Evolutionary conservation across 1,140 invertebrate species (phyloP).

Genomic region (Diabrotica virgifera): DNA sequence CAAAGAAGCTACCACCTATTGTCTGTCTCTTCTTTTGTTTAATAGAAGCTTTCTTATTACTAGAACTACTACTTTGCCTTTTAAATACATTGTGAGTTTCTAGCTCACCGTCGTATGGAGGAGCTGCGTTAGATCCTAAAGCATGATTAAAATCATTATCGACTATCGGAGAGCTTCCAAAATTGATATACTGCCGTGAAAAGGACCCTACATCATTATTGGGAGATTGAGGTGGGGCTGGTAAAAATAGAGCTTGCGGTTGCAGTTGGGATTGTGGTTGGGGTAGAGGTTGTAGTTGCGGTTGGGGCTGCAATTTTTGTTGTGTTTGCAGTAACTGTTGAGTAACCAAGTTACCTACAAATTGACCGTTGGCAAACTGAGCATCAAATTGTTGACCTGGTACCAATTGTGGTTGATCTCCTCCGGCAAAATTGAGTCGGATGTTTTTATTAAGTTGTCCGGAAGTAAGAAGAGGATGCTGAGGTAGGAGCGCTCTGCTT

Average conservation of each 20-base stretch:
- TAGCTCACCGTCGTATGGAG: constrained; percentile 55
- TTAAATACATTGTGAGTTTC: constrained; percentile 55
- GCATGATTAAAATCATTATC: constrained; percentile 28
- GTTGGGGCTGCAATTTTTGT: constrained; percentile 12
- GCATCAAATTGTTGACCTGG: constrained; percentile 52
- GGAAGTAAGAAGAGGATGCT: constrained; percentile 61
- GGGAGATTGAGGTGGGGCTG: neutral
- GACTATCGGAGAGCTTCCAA: constrained; percentile 23
- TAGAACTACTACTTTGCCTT: constrained; percentile 48
- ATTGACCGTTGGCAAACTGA: constrained; percentile 60
- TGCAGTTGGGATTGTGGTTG: neutral
- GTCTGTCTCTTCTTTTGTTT: constrained; percentile 62
- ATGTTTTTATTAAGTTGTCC: constrained; percentile 64
- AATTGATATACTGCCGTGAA: constrained; percentile 23
- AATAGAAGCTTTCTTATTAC: constrained; percentile 31
- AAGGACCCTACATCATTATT: constrained; percentile 22
- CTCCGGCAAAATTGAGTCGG: constrained; percentile 55
- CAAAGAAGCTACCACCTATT: constrained; percentile 54
- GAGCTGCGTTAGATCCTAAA: constrained; percentile 47
- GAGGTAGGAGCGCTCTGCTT: constrained; percentile 53
- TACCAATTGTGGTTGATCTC: constrained; percentile 49
- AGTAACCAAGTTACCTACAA: constrained; percentile 55
- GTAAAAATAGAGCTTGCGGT: constrained; percentile 18
- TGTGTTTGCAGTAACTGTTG: constrained; percentile 49
- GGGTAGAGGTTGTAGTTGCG: neutral